These are phyloP conservation scores for Thera obeliscata DNA, from an alignment of 2,888 invertebrate genomes.

Conservation along the genomic window DNA sequence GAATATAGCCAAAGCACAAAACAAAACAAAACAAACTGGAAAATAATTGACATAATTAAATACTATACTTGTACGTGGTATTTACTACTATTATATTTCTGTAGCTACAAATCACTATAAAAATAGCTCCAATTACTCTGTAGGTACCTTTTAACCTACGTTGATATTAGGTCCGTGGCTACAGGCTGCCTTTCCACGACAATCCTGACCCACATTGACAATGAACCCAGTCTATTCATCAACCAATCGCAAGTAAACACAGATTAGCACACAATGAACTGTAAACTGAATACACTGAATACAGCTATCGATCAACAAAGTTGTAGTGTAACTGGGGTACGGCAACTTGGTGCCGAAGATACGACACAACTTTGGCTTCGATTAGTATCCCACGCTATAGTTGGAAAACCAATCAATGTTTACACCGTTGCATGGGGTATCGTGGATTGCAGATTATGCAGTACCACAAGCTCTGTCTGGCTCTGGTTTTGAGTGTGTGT, in stretches of 20 bases:
- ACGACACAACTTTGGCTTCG: constrained; percentile 41
- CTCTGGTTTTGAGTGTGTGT: too few species aligned
- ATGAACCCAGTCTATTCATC: constrained; percentile 1
- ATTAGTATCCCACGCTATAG: constrained; percentile 52
- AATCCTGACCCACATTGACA: not conserved
- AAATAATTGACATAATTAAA: too few species aligned
- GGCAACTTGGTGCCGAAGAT: constrained; percentile 33
- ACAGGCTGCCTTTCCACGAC: not conserved
- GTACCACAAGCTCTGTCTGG: too few species aligned
- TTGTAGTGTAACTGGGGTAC: constrained; percentile 33
- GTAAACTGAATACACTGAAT: constrained; percentile 28
- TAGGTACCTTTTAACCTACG: too few species aligned
- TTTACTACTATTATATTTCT: too few species aligned
- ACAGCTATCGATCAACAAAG: constrained; percentile 39
- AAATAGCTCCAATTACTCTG: too few species aligned
- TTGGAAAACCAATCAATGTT: constrained; percentile 58
- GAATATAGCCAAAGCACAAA: too few species aligned
- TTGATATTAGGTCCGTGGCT: too few species aligned
- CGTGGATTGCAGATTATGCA: not conserved
- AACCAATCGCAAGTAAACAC: constrained; percentile 7
- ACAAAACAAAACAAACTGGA: too few species aligned
- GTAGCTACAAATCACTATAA: too few species aligned
- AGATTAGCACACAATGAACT: constrained; percentile 28
- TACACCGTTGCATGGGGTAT: constrained; percentile 36
- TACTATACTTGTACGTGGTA: too few species aligned